Conservation (phyloP, 2,113 vertebrate genomes). For the Oreochromis niloticus region DNA sequence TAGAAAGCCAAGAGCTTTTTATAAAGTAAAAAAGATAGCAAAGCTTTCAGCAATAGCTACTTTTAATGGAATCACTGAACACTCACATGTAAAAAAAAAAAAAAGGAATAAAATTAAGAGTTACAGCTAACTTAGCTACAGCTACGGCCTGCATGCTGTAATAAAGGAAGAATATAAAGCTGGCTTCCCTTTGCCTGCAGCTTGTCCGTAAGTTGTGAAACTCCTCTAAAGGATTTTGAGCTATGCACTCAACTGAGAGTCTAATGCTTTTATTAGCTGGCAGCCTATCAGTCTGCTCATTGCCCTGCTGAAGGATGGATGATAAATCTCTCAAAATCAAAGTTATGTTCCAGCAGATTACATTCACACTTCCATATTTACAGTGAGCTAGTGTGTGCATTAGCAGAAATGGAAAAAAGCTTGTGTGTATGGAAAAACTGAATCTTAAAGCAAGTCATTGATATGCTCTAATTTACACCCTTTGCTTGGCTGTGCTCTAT, state of each 20-base stretch:
- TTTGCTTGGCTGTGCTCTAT: background rate
- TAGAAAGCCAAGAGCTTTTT: background rate
- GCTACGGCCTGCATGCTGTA: no score
- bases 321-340: constrained; percentile 13
- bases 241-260: background rate
- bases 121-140: no score
- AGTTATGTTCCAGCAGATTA: background rate
- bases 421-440: background rate
- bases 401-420: background rate
- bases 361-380: background rate
- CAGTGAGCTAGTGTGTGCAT: background rate
- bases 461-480: background rate
- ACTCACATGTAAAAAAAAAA: background rate
- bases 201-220: background rate
- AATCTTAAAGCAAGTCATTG: background rate
- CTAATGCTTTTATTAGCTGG: constrained; percentile 41
- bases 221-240: background rate
- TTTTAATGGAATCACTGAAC: background rate
- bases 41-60: background rate
- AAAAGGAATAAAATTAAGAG: background rate
- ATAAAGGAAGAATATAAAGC: background rate
- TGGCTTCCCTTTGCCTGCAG: background rate
- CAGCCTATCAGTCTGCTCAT: background rate
- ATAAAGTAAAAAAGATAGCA: background rate
- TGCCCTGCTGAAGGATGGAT: background rate